A percentile compares a stretch with the other conserved stretches of the same genome.
Conservation (phyloP, 1,140 invertebrate species). For the Pentalonia nigronervosa region DNA sequence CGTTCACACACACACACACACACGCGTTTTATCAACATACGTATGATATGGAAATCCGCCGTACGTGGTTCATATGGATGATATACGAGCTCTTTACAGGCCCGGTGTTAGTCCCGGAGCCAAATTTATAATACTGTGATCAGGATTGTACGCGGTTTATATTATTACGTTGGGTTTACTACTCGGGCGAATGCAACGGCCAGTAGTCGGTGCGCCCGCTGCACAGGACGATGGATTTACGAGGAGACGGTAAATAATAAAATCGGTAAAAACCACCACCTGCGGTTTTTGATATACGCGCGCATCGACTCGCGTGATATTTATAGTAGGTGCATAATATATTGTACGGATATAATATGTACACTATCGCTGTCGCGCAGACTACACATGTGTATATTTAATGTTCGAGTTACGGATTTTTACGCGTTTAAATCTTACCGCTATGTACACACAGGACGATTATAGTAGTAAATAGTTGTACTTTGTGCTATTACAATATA, state of each 20-base stretch:
- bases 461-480: not conserved
- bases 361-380: not conserved
- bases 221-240: not conserved
- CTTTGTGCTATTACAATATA: not conserved
- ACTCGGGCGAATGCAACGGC: not conserved
- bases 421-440: not conserved
- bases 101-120: not conserved
- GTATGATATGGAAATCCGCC: too few species aligned
- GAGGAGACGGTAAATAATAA: not conserved
- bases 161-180: not conserved
- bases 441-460: not conserved
- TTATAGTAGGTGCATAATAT: not conserved
- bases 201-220: not conserved
- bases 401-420: not conserved
- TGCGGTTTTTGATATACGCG: slow-evolving; percentile 7
- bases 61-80: not conserved
- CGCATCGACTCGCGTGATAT: not conserved
- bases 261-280: slow-evolving; percentile 13
- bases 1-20: too few species aligned
- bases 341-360: not conserved
- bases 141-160: not conserved
- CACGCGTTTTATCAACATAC: too few species aligned
- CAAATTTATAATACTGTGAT: not conserved
- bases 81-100: not conserved
- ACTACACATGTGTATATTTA: not conserved